Conservation (phyloP, 2,113 vertebrate species). For the Trogon surrucura region DNA sequence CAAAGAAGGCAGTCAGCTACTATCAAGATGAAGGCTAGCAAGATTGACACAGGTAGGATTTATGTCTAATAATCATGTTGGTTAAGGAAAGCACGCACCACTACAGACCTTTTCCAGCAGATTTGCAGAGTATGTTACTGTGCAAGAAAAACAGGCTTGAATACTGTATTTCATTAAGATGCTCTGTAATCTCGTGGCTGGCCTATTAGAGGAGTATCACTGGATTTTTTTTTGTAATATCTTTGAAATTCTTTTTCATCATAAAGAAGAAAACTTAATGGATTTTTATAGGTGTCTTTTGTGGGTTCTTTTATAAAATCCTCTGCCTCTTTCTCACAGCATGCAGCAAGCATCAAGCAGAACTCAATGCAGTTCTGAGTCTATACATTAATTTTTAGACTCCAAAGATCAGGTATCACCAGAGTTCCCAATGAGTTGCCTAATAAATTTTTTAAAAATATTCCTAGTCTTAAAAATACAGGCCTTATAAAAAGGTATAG, state of each 20-base stretch:
- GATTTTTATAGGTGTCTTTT: no score
- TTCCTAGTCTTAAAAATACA: neutral
- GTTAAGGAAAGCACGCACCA: neutral
- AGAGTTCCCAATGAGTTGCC: neutral
- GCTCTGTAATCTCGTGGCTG: neutral
- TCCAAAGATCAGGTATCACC: neutral
- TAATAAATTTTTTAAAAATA: neutral
- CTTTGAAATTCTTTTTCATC: neutral
- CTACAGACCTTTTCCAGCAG: neutral
- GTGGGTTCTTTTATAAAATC: neutral
- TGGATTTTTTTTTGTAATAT: neutral
- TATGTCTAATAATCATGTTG: neutral
- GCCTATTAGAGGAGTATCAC: neutral
- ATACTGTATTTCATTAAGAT: neutral
- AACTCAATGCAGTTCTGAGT: neutral
- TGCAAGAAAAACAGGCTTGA: neutral
- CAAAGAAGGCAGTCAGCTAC: conserved; percentile 11
- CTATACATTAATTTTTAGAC: neutral
- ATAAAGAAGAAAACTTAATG: neutral
- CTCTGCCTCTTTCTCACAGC: neutral
- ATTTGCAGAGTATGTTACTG: neutral
- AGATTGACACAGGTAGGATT: conserved; percentile 22
- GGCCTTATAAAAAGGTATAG: neutral
- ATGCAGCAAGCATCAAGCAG: neutral
- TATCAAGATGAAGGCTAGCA: conserved; percentile 29